phyloP scores from a whole-genome alignment of 2,113 vertebrate species.

The Caranx melampygus region DNA sequence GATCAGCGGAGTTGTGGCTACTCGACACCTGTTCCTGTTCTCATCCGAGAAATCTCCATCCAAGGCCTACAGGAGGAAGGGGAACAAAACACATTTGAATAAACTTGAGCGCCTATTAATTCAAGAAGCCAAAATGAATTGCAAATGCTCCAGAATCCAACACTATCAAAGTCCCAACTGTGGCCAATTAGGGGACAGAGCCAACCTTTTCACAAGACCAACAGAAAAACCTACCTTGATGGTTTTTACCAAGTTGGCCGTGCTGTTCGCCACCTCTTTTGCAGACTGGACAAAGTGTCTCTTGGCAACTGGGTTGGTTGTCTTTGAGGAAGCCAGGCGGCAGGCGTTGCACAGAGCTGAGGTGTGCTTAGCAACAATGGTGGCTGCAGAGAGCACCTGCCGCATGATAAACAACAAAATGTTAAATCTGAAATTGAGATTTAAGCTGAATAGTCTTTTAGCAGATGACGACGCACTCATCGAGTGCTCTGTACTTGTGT shows the following conservation, averaged over 20 bases:
- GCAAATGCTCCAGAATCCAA: not conserved
- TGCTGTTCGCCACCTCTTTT: constrained; percentile 99
- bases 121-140: not conserved
- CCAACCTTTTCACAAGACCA: not conserved
- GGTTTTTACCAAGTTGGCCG: constrained; percentile 97
- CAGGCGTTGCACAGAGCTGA: constrained; percentile 98
- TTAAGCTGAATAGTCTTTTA: not conserved
- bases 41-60: constrained; percentile 99
- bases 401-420: constrained; percentile 1
- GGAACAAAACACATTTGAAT: not conserved
- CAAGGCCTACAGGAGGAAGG: constrained; percentile 84
- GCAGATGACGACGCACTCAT: not conserved
- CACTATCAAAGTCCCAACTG: not conserved
- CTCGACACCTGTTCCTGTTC: constrained; percentile 92
- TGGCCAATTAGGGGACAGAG: not conserved
- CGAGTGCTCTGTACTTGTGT: not conserved
- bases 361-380: constrained; percentile 98
- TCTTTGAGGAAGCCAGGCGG: constrained; percentile 96
- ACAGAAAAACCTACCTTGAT: constrained; percentile 89
- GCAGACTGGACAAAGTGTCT: constrained; percentile 99
- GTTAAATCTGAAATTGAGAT: not conserved
- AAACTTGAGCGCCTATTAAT: not conserved
- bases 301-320: constrained; percentile 95
- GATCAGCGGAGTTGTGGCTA: constrained; percentile 92
- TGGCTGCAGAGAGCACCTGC: constrained; percentile 96